Conservation (phyloP, 2,113 vertebrate species). For the Mandrillus leucophaeus region DNA sequence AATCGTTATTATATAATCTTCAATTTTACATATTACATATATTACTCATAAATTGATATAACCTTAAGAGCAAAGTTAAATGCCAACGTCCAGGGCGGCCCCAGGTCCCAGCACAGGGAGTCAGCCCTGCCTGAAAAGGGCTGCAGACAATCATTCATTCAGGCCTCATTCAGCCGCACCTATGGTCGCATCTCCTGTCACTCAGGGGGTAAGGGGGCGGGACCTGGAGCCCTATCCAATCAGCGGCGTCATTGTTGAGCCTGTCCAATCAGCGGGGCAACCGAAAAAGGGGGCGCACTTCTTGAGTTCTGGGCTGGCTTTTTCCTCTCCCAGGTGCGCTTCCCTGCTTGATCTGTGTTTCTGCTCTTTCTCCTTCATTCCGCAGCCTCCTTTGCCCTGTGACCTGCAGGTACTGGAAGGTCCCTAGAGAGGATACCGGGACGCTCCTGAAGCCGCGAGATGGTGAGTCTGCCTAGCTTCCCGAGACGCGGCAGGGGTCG, state of each 20-base stretch:
- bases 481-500: not conserved
- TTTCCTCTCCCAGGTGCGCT: not conserved
- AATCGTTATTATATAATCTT: not conserved
- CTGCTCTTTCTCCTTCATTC: not conserved
- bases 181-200: not conserved
- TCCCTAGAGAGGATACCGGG: not conserved
- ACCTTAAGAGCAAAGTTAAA: not conserved
- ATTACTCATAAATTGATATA: not conserved
- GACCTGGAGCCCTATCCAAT: not conserved
- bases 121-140: not conserved
- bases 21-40: not conserved
- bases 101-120: not conserved
- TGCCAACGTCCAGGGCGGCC: not conserved
- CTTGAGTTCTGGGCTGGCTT: no score
- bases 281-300: not conserved
- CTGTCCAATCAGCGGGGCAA: not conserved
- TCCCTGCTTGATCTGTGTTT: fast-evolving
- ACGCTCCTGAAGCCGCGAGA: not conserved
- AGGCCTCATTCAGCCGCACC: not conserved
- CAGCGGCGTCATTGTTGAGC: not conserved
- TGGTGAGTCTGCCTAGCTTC: not conserved
- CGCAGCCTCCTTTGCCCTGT: not conserved
- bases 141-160: no score
- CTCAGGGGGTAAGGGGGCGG: not conserved
- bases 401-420: not conserved